Percentiles rank a stretch among this genome's conserved stretches.
These are phyloP conservation scores for Callitettix versicolor DNA, from an alignment of 1,140 invertebrate genomes.

Conservation along the genomic window DNA sequence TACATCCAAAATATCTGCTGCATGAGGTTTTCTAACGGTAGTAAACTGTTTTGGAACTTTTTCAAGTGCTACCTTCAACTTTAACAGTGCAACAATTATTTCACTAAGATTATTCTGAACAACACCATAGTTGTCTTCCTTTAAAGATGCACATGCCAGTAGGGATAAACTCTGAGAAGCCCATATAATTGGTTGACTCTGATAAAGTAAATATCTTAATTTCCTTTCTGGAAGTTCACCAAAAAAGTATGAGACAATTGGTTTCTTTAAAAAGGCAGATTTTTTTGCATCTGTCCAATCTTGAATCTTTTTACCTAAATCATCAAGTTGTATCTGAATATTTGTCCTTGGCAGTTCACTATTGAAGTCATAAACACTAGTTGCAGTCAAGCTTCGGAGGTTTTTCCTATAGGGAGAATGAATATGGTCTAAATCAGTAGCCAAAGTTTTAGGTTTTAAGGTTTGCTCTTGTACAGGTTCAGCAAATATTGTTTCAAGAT, in stretches of 20 bases:
- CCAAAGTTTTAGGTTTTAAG: not conserved
- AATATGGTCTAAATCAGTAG: not conserved
- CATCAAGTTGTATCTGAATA: conserved; percentile 6
- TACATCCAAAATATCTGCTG: conserved; percentile 45
- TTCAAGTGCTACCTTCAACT: conserved; percentile 55
- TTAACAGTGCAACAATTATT: conserved; percentile 52
- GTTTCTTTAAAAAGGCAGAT: conserved; percentile 2
- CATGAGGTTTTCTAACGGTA: conserved; percentile 44
- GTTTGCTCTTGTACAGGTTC: not conserved
- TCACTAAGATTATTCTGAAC: conserved; percentile 61
- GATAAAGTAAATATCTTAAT: conserved; percentile 9
- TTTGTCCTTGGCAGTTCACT: not conserved
- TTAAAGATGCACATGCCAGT: conserved; percentile 52
- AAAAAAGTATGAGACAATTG: conserved; percentile 11
- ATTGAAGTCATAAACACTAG: not conserved
- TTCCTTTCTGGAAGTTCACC: conserved; percentile 7
- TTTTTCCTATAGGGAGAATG: not conserved
- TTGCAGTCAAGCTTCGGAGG: not conserved
- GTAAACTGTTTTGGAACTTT: conserved; percentile 54
- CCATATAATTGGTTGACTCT: conserved; percentile 59
- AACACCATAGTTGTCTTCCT: conserved; percentile 66
- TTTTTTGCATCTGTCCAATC: conserved; percentile 6
- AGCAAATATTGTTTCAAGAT: conserved; percentile 31
- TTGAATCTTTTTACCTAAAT: not conserved
- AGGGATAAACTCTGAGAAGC: conserved; percentile 54